Evolutionary conservation across 2,888 invertebrate genomes (phyloP), one percentile per base, ranked within the genome.

Genomic region (Calephelis perditalis): DNA sequence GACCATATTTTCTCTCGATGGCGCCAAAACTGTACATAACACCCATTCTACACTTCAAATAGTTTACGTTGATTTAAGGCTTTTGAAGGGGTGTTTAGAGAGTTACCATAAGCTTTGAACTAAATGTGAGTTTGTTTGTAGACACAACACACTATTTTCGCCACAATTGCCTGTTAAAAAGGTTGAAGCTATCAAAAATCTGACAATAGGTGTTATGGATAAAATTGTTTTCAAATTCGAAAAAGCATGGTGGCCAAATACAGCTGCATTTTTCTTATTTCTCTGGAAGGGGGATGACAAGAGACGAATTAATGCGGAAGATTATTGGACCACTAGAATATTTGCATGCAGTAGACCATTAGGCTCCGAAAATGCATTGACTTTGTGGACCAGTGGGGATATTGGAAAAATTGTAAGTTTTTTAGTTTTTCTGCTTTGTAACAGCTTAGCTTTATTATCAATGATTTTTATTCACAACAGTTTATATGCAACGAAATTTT

Each of bases 151-250:
- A 0, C 66, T 94, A 35, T 95, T 95, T 73, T 69, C 76, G 5
- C 95, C 95, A 0, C 68, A 79, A 3, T 74, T 95, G 37, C 92
- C 94, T 0, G 62, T 72, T 10, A 71, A 75, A 4, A 95, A 95
- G 81, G 66, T 84, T 0, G 79, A 81, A 10, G 89, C 92, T 2
- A 94, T 95, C 56, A 71, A 93, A 76, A 83, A 84, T 26, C 74
- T 95, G 45, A 91, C 92, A 0, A 92, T 94, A 65, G 96, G 95
- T 0, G 91, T 91, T 0, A 93, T 94, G 5, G 91, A 93, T 64
- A 96, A 96, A 83, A 91, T 96, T 26, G 92, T 92, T 60, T 70
- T 96, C 0, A 85, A 92, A 58, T 96, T 94, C 76, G 87, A 93
- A 0, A 70, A 84, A 0, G 82, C 83, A 3, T 95, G 95, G 93